These are phyloP conservation scores for Lasioglossum zephyrum DNA, from an alignment of 2,888 invertebrate genomes.

Conservation along the genomic window DNA sequence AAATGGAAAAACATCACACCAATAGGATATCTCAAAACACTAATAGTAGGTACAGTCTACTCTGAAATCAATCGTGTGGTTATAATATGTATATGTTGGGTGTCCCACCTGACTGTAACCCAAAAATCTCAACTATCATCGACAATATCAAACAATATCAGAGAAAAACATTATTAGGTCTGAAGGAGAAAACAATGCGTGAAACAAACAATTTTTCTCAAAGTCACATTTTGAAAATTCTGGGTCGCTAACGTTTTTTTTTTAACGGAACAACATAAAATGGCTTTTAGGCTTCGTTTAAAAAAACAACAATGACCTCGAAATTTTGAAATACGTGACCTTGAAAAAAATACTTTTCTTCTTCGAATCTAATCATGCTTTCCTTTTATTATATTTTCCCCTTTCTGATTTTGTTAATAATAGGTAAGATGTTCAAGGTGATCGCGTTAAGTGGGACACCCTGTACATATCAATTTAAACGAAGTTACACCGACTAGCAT, in stretches of 20 bases:
- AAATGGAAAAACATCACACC: constrained; percentile 81
- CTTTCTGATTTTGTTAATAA: background rate
- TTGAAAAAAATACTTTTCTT: background rate
- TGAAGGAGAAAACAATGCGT: background rate
- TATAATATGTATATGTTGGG: constrained; percentile 5
- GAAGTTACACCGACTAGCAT: constrained; percentile 61
- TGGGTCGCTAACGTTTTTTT: background rate
- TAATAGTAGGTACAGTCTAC: constrained; percentile 76
- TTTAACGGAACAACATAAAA: background rate
- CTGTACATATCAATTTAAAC: constrained; percentile 39
- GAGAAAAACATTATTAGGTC: background rate
- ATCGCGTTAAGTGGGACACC: background rate
- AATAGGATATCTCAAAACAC: constrained; percentile 79
- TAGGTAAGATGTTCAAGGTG: background rate
- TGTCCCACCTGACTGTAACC: background rate
- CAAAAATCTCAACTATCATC: background rate
- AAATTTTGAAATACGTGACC: background rate
- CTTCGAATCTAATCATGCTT: background rate
- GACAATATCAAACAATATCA: background rate
- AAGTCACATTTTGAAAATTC: background rate
- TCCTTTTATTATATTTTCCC: background rate
- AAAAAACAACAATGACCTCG: background rate
- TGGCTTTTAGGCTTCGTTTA: background rate
- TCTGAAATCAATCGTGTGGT: constrained; percentile 51
- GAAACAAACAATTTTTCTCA: background rate